A percentile compares a stretch with the other conserved stretches of the same genome.
Evolutionary conservation across 2,797 vertebrate genomes (phyloP).

Genomic region (Sus cebifrons): DNA sequence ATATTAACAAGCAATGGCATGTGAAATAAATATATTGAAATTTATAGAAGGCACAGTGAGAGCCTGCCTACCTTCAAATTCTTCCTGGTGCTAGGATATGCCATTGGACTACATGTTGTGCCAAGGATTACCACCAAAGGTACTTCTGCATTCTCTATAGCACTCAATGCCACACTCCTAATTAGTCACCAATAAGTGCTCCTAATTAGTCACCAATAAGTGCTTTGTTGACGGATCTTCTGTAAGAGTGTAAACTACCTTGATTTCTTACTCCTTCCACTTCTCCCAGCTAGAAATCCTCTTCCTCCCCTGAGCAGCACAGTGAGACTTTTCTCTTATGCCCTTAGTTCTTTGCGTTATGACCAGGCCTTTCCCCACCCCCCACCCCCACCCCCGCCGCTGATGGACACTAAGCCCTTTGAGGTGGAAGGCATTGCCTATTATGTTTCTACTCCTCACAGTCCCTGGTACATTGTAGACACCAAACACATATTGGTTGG

Average conservation of each 20-base stretch:
- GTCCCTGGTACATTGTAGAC: background rate
- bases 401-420: background rate
- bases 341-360: background rate
- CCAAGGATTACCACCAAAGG: background rate
- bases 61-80: background rate
- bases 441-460: background rate
- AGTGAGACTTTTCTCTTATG: background rate
- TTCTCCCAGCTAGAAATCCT: background rate
- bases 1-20: background rate
- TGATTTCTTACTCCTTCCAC: background rate
- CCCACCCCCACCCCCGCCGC: no score
- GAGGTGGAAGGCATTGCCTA: background rate
- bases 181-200: constrained; percentile 18
- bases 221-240: background rate
- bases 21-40: constrained; percentile 60
- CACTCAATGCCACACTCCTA: background rate
- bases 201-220: no score
- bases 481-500: background rate
- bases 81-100: background rate
- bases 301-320: background rate
- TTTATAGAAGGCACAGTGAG: background rate
- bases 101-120: background rate
- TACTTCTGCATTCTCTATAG: background rate
- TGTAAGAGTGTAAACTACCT: background rate
- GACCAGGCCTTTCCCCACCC: background rate